Evolutionary conservation across 2,113 vertebrate species (phyloP).

Genomic region (Rhipidura dahli): DNA sequence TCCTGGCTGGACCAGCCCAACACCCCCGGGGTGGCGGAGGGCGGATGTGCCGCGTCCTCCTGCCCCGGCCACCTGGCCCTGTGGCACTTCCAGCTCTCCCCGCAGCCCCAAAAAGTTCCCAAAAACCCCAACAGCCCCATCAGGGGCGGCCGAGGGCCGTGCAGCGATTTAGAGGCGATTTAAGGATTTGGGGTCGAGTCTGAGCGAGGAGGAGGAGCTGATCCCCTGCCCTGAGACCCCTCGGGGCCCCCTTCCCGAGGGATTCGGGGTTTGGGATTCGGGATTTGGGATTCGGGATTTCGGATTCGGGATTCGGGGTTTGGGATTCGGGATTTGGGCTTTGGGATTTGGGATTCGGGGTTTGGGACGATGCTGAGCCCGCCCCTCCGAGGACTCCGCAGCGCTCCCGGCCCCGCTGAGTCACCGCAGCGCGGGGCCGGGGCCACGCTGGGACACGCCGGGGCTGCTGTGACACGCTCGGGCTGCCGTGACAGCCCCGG

Average conservation of each 20-base stretch:
- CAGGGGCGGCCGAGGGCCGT: fast-evolving
- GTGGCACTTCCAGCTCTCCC: background rate
- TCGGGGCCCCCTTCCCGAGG: background rate
- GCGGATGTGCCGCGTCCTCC: fast-evolving
- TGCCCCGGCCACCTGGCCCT: background rate
- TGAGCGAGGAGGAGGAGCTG: background rate
- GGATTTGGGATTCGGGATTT: no score
- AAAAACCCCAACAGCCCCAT: fast-evolving
- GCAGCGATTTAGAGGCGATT: background rate
- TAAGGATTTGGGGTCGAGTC: background rate
- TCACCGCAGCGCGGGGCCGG: background rate
- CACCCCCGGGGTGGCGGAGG: fast-evolving
- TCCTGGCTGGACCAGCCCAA: background rate
- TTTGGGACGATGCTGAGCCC: background rate
- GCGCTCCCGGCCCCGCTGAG: background rate
- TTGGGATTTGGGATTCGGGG: background rate
- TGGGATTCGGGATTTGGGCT: background rate
- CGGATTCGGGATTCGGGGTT: no score
- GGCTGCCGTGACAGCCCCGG: background rate
- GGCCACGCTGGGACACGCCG: background rate
- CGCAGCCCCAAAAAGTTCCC: background rate
- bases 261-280: no score
- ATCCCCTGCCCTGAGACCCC: background rate
- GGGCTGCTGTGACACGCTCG: background rate
- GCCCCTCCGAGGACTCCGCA: fast-evolving